Base-by-base conservation (phyloP, 2,113 vertebrate species). In the Craseonycteris thonglongyai region DNA sequence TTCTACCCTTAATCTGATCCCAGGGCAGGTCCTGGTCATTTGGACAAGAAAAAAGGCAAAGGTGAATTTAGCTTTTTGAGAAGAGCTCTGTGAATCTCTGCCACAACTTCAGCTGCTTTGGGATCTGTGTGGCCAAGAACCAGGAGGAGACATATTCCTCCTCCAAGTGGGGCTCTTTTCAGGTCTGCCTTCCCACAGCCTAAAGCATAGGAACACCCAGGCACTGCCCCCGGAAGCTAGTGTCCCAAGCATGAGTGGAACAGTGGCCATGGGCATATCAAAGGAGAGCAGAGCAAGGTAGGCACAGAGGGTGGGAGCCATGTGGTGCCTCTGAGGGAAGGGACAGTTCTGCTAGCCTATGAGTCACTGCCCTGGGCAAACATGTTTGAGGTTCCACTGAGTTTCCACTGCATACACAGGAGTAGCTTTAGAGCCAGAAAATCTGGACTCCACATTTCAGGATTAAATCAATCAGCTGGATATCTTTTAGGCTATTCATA, bases 131-230 rank as follows among this genome's bases (percentile, higher is more conserved):
- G 59, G 21, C 21, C 10, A 35, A 63, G 38, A 93, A 81, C 15
- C 42, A 6, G 15, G 6, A 45, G 21, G 4, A 38, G 21, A 30
- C 0, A 1, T 33, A 51, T 26, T 11, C 8, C 35, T 47, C 40
- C 21, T 40, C 21, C 40, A 7, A 33, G 56, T n/a, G 5, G 14
- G 3, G 0, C 2, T 76, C 5, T 68, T 72, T 54, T 74, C 12
- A 35, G 45, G 14, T 80, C 38, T 71, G 59, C 5, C 26, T 90
- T 30, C 42, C n/a, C 22, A 24, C 61, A 92, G 21, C 5, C 49
- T 19, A n/a, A n/a, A n/a, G n/a, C n/a, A n/a, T n/a, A n/a, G n/a
- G 10, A 80, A 84, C 30, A 21, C 30, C 5, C 45, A 90, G 10
- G 47, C 21, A 28, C 38, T 79, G 80, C 12, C 12, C 7, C 42